These are phyloP conservation scores for Schlechtendalia chinensis DNA, from an alignment of 1,140 invertebrate genomes.

Conservation along the genomic window DNA sequence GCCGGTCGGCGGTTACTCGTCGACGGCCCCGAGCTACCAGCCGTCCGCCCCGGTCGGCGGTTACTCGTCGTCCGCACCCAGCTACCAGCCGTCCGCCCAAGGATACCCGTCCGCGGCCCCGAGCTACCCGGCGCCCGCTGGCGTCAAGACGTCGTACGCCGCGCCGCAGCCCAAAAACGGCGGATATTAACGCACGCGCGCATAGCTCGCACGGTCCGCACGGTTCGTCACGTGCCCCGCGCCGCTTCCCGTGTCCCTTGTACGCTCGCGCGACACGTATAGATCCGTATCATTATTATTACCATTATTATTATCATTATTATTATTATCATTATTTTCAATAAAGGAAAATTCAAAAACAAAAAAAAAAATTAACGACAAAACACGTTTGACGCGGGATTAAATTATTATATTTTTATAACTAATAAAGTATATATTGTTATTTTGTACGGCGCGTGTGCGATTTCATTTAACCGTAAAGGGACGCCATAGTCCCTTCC, in stretches of 20 bases:
- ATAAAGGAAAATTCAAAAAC: too few relatives aligned
- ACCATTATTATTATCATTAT: too few relatives aligned
- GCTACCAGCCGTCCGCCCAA: background rate
- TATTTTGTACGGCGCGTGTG: too few relatives aligned
- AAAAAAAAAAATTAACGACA: too few relatives aligned
- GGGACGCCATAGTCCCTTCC: too few relatives aligned
- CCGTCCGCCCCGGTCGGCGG: background rate
- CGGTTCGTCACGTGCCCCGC: too few relatives aligned
- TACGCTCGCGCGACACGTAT: too few relatives aligned
- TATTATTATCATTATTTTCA: too few relatives aligned
- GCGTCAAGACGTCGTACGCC: constrained; percentile 25
- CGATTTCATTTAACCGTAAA: too few relatives aligned
- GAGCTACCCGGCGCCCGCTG: background rate
- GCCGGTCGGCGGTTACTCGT: background rate
- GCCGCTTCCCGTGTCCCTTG: too few relatives aligned
- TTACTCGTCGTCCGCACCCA: background rate
- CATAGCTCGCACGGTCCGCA: too few relatives aligned
- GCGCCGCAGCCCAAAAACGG: constrained; percentile 39
- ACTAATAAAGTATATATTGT: constrained; percentile 4
- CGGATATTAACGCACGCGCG: constrained; percentile 39
- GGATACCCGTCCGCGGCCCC: background rate
- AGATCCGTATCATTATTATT: too few relatives aligned
- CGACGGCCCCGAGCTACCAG: background rate
- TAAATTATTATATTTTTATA: constrained; percentile 21
- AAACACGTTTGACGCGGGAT: background rate